These are phyloP conservation scores for Elaeidobius kamerunicus DNA, from an alignment of 2,888 invertebrate species.

Conservation along the genomic window DNA sequence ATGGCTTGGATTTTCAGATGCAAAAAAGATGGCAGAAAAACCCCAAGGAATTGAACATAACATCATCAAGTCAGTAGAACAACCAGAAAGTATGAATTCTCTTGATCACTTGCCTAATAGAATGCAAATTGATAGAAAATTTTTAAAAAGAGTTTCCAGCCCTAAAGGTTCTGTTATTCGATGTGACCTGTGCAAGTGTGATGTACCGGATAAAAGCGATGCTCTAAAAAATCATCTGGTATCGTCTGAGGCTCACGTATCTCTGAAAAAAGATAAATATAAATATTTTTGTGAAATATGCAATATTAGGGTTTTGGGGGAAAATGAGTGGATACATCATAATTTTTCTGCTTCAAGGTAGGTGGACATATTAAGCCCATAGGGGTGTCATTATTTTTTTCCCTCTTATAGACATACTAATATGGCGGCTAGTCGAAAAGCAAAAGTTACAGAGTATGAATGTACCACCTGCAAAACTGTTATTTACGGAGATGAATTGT, in stretches of 20 bases:
- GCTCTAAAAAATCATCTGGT: constrained; percentile 34
- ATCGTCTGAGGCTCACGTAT: constrained; percentile 10
- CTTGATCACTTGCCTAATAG: constrained; percentile 34
- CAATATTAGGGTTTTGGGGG: constrained; percentile 32
- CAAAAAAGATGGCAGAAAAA: constrained; percentile 10
- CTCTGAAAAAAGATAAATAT: constrained; percentile 30
- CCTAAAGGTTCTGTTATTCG: constrained; percentile 4
- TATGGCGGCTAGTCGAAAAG: constrained; percentile 35
- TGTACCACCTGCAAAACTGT: constrained; percentile 42
- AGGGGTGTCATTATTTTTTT: constrained; percentile 4
- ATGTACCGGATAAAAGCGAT: constrained; percentile 21
- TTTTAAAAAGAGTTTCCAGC: constrained; percentile 24
- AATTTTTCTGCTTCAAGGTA: constrained; percentile 13
- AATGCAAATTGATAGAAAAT: constrained; percentile 31
- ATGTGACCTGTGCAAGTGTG: constrained; percentile 33
- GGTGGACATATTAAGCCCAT: background rate
- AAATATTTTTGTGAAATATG: constrained; percentile 44
- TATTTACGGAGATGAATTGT: constrained; percentile 44
- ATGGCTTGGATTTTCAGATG: constrained; percentile 14
- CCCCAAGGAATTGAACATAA: constrained; percentile 26
- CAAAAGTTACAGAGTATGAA: constrained; percentile 41
- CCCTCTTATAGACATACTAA: constrained; percentile 36
- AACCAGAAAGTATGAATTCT: constrained; percentile 21
- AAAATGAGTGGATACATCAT: constrained; percentile 39
- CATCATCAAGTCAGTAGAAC: constrained; percentile 34